These are phyloP conservation scores for Phragmatobia fuliginosa DNA, from an alignment of 2,888 invertebrate species.

Conservation along the genomic window DNA sequence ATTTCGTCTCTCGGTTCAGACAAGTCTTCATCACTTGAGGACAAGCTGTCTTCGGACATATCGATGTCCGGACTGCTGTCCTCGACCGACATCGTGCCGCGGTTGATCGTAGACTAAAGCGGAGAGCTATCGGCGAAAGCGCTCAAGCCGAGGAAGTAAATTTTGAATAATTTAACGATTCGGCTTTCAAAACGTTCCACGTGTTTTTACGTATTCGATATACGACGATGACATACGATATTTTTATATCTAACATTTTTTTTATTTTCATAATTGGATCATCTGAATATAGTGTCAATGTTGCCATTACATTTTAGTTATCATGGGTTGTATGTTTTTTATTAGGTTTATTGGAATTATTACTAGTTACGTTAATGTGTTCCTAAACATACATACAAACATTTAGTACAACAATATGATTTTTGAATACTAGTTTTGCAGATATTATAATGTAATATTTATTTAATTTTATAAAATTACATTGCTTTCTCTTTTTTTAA, in stretches of 20 bases:
- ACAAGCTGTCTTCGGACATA: constrained; percentile 77
- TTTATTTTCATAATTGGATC: constrained; percentile 19
- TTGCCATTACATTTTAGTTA: constrained; percentile 22
- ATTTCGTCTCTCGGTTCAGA: constrained; percentile 38
- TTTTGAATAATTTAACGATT: constrained; percentile 60
- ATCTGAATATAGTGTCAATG: constrained; percentile 34
- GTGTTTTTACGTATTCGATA: constrained; percentile 48
- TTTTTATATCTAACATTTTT: constrained; percentile 26
- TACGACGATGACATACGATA: constrained; percentile 37
- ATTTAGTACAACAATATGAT: not conserved
- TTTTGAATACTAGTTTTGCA: not conserved
- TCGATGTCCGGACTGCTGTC: constrained; percentile 45
- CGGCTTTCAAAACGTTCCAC: constrained; percentile 54
- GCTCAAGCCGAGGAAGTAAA: constrained; percentile 54
- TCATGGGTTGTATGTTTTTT: constrained; percentile 20
- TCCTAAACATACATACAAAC: too few species aligned
- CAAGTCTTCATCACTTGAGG: constrained; percentile 48
- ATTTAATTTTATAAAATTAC: not conserved
- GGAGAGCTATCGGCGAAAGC: constrained; percentile 55
- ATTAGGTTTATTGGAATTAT: constrained; percentile 25
- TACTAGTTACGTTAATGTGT: not conserved
- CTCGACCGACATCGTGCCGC: constrained; percentile 60
- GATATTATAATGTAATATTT: not conserved
- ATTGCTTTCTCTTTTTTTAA: constrained; percentile 1
- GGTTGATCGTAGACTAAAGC: constrained; percentile 63